These are phyloP conservation scores for Todiramphus chloris DNA, from an alignment of 2,113 vertebrate genomes.

Conservation along the genomic window DNA sequence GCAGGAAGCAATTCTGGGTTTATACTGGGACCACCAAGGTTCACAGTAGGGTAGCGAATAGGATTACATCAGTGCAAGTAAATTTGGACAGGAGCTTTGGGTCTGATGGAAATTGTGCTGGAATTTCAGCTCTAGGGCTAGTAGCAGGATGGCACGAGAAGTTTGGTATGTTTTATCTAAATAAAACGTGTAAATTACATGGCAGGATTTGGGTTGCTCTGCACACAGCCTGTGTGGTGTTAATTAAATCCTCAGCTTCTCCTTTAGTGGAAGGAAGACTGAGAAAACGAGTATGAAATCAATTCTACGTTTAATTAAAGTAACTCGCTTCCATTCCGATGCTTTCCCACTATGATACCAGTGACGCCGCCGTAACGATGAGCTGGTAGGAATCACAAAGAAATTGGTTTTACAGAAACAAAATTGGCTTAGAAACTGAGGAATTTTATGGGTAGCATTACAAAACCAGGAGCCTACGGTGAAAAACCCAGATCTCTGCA, in stretches of 20 bases:
- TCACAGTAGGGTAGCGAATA: accelerated
- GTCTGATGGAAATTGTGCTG: not conserved
- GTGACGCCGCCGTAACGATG: not conserved
- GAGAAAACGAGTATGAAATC: conserved; percentile 17
- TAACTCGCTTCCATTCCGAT: conserved; percentile 32
- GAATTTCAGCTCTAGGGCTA: not conserved
- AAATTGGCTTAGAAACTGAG: not conserved
- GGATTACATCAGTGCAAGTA: accelerated
- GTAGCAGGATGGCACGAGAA: not conserved
- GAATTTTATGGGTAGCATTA: not conserved
- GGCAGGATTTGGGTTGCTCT: not conserved
- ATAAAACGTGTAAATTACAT: conserved; percentile 12
- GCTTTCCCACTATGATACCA: not conserved
- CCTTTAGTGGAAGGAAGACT: not conserved
- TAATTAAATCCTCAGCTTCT: conserved; percentile 66
- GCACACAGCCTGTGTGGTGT: conserved; percentile 26
- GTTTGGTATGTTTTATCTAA: conserved; percentile 4
- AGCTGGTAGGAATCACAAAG: not conserved
- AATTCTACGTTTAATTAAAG: conserved; percentile 52
- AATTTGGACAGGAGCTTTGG: not conserved
- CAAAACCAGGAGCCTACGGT: not conserved
- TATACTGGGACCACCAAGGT: not conserved
- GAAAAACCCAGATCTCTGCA: not conserved
- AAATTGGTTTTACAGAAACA: not conserved
- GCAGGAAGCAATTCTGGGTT: not conserved